phyloP scores from a whole-genome alignment of 2,888 invertebrate genomes.

The Scaptomyza parva region DNA sequence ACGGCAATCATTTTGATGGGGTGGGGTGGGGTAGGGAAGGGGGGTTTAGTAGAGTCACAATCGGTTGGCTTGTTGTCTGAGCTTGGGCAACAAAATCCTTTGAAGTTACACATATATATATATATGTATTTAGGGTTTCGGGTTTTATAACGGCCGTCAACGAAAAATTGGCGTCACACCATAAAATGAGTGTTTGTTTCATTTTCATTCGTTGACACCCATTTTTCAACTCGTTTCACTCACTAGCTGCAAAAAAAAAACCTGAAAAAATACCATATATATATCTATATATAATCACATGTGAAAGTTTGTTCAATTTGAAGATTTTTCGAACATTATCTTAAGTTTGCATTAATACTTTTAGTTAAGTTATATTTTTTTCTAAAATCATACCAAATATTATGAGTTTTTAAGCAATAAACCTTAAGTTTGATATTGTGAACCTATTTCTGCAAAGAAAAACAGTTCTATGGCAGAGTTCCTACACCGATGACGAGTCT shows the following conservation, averaged over 20 bases:
- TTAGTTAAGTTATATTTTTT: no score
- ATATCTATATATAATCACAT: background rate
- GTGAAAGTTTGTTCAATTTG: background rate
- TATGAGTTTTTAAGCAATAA: no score
- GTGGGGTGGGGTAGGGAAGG: background rate
- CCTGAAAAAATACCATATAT: background rate
- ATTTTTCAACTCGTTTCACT: constrained; percentile 54
- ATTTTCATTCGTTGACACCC: constrained; percentile 74
- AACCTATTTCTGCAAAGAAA: no score
- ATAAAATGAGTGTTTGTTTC: constrained; percentile 70
- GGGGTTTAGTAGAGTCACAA: constrained; percentile 18
- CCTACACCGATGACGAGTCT: no score
- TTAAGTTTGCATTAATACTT: background rate
- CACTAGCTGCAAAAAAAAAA: background rate
- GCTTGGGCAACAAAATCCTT: constrained; percentile 53
- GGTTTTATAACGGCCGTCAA: constrained; percentile 25
- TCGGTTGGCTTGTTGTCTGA: constrained; percentile 43
- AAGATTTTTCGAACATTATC: background rate
- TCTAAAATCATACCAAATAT: no score
- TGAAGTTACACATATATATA: constrained; percentile 50
- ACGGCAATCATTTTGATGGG: constrained; percentile 25
- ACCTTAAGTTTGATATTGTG: no score
- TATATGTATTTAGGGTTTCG: background rate
- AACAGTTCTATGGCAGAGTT: no score
- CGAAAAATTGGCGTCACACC: constrained; percentile 18